These are phyloP conservation scores for Mystacides longicornis DNA, from an alignment of 2,888 invertebrate species.

Conservation along the genomic window DNA sequence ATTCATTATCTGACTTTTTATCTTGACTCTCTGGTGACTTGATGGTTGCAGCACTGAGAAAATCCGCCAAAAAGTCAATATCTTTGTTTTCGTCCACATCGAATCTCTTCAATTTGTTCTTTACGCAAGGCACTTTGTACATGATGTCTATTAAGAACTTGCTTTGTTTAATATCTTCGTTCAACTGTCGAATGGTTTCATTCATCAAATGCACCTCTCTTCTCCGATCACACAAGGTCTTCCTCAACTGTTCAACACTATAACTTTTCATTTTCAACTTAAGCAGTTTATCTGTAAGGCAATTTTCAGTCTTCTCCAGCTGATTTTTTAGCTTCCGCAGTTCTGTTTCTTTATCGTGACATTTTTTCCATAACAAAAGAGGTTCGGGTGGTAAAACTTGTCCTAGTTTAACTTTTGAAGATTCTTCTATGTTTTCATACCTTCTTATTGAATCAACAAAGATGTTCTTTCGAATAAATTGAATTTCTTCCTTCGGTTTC, in stretches of 20 bases:
- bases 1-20: neutral
- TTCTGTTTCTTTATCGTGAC: neutral
- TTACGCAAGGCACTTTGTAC: conserved; percentile 14
- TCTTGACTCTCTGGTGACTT: neutral
- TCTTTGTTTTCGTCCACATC: conserved; percentile 5
- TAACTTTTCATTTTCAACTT: conserved; percentile 15
- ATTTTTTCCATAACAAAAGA: conserved; percentile 9
- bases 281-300: conserved; percentile 2
- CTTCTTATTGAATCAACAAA: conserved; percentile 14
- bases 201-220: conserved; percentile 12
- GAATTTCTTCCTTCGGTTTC: conserved; percentile 18
- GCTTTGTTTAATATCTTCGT: conserved; percentile 13
- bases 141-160: conserved; percentile 5
- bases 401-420: conserved; percentile 15
- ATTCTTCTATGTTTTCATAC: conserved; percentile 15
- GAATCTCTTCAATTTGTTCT: conserved; percentile 7
- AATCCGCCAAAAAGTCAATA: conserved; percentile 9
- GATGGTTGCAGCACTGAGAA: neutral
- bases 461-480: conserved; percentile 12
- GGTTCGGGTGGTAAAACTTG: conserved; percentile 16
- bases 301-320: neutral
- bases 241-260: neutral
- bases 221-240: conserved; percentile 2
- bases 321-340: neutral
- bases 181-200: conserved; percentile 10